Base-by-base conservation (phyloP, 1,140 invertebrate species). In the Campoletis sonorensis region DNA sequence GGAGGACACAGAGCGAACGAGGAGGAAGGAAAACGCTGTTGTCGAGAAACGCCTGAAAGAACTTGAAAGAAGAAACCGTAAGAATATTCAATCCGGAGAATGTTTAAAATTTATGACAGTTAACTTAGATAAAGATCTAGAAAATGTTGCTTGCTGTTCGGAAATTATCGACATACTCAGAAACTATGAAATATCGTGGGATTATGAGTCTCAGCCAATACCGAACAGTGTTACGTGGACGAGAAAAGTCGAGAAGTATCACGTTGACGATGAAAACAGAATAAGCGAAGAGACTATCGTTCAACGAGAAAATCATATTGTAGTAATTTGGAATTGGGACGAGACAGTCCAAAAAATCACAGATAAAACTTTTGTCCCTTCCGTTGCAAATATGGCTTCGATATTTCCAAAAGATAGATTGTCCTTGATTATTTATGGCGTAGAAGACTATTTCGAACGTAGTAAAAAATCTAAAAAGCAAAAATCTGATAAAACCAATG, bases 61-160 rank as follows among this genome's bases (percentile, higher is more conserved):
- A 68, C 85, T 90, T 26, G 82, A 84, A 26, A 68, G 23, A 30
- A 87, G 87, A 45, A 85, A 85, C 45, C 83, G 84, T 16, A 89
- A 88, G 67, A 90, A 87, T 76, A 88, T 92, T 33, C 93, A 93
- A 82, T 93, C 93, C 33, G 93, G 93, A 23, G 92, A 94, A 83
- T 93, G 93, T 80, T 89, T 94, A 81, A 94, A 92, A 88, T 93
- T 91, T 80, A 92, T 94, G 21, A 83, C 90, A 54, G 81, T 92
- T 4, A 84, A 92, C 16, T 51, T 94, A 16, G 94, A 94, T 82
- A 67, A 87, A 37, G 79, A 85, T 37, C 82, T 94, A 23, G 67
- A 88, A 7, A 86, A 86, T 51, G 81, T 85, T 79, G 15, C 75
- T 61, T 92, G 87, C 85, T 86, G 85, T 73, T 77, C 73, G 18